Conservation (phyloP, 2,113 vertebrate species). For the Suncus etruscus region DNA sequence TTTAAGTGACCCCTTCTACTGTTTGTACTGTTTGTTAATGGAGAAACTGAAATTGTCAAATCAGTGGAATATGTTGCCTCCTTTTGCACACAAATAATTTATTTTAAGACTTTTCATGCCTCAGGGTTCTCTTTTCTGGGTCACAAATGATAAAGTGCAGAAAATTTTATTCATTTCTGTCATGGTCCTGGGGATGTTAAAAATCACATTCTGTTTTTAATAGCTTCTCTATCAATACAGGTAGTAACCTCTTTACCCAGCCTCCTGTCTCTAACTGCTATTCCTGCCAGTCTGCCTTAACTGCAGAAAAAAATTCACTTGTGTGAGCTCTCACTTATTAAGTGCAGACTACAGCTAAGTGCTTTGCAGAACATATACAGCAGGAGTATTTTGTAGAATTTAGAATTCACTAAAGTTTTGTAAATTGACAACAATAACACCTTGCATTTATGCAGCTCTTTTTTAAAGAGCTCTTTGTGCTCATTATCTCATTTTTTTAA, state of each 20-base stretch:
- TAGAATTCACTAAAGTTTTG: slow-evolving; percentile 39
- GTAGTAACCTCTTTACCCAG: slow-evolving; percentile 64
- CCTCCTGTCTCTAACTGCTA: slow-evolving; percentile 40
- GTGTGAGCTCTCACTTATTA: slow-evolving; percentile 60
- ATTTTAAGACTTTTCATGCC: slow-evolving; percentile 70
- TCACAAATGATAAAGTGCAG: slow-evolving; percentile 73
- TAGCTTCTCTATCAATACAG: slow-evolving; percentile 66
- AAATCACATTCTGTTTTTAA: slow-evolving; percentile 72
- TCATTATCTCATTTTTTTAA: slow-evolving; percentile 60
- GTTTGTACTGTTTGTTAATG: slow-evolving; percentile 23
- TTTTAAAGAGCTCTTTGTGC: slow-evolving; percentile 59
- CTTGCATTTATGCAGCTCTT: slow-evolving; percentile 53
- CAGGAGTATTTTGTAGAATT: slow-evolving; percentile 37
- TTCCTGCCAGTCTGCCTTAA: slow-evolving; percentile 53
- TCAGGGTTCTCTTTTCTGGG: slow-evolving; percentile 72
- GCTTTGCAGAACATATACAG: slow-evolving; percentile 33
- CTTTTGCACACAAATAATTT: slow-evolving; percentile 70
- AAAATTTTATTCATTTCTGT: slow-evolving; percentile 78
- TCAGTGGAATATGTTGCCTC: slow-evolving; percentile 54
- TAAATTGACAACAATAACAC: slow-evolving; percentile 52
- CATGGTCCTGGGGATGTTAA: slow-evolving; percentile 68
- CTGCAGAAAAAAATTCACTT: slow-evolving; percentile 41
- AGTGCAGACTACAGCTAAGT: slow-evolving; percentile 44
- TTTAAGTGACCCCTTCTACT: slow-evolving; percentile 49
- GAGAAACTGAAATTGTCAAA: slow-evolving; percentile 61